A percentile compares a stretch with the other conserved stretches of the same genome.
These are phyloP conservation scores for Caerostris extrusa DNA, from an alignment of 1,140 invertebrate genomes.

Conservation along the genomic window DNA sequence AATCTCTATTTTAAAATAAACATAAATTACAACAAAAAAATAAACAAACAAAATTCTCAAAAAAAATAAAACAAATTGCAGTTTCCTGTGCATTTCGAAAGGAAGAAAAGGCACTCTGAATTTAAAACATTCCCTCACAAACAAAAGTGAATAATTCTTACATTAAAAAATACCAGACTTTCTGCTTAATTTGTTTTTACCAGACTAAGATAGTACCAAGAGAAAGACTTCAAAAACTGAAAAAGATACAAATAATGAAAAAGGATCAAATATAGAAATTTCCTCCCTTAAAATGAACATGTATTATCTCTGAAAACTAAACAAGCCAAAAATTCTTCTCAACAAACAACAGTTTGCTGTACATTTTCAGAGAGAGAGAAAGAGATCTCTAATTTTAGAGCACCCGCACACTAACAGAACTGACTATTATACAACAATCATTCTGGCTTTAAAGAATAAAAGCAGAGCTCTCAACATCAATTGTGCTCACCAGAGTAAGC, in stretches of 20 bases:
- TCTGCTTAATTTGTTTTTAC: too few relatives aligned
- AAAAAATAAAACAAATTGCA: too few relatives aligned
- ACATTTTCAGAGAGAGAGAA: background rate
- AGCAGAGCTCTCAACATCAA: conserved; percentile 1
- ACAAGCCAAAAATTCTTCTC: background rate
- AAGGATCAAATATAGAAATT: background rate
- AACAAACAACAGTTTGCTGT: background rate
- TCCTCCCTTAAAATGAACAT: background rate
- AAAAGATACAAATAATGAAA: background rate
- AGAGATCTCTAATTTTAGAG: background rate
- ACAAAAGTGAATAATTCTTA: too few relatives aligned
- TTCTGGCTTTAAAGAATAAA: conserved; percentile 17
- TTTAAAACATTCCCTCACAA: too few relatives aligned
- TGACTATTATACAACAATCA: conserved; percentile 11
- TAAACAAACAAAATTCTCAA: too few relatives aligned
- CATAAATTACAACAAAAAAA: too few relatives aligned
- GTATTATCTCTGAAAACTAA: background rate
- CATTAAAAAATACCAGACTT: too few relatives aligned
- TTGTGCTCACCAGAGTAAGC: background rate
- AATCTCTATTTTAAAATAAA: too few relatives aligned
- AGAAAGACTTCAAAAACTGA: too few relatives aligned
- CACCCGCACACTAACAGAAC: background rate
- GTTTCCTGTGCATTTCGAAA: too few relatives aligned
- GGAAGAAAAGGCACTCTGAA: too few relatives aligned
- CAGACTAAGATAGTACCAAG: too few relatives aligned